Percentiles rank a stretch among this genome's conserved stretches.
These are phyloP conservation scores for Lycophotia porphyrea DNA, from an alignment of 2,888 invertebrate genomes.

Conservation along the genomic window DNA sequence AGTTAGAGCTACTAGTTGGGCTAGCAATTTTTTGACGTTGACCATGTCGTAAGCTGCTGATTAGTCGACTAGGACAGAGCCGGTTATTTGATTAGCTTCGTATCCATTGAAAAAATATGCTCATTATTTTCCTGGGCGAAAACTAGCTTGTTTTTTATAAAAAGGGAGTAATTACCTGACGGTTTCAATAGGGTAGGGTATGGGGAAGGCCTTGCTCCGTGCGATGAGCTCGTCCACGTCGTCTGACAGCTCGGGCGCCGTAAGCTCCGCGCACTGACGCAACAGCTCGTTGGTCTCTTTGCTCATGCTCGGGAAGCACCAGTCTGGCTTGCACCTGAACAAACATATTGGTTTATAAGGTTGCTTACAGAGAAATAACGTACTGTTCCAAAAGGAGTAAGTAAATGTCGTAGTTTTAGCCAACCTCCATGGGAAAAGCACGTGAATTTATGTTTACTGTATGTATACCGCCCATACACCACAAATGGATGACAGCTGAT, in stretches of 20 bases:
- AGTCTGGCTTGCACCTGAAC: conserved; percentile 86
- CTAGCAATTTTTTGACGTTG: not conserved
- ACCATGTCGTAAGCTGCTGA: not conserved
- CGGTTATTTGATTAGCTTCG: not conserved
- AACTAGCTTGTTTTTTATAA: not conserved
- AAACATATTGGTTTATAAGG: not conserved
- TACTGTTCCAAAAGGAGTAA: not conserved
- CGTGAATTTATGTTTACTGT: not conserved
- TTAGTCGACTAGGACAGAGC: not conserved
- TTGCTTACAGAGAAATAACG: not conserved
- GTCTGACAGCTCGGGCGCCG: conserved; percentile 68
- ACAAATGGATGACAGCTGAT: not conserved
- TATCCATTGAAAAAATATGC: not conserved
- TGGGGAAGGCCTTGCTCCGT: conserved; percentile 79
- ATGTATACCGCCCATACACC: not conserved
- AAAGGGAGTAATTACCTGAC: conserved; percentile 72
- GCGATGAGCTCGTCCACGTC: conserved; percentile 78
- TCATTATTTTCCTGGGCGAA: not conserved
- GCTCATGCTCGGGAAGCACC: conserved; percentile 86
- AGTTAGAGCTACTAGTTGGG: not conserved
- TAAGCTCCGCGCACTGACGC: conserved; percentile 78
- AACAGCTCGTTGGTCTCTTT: conserved; percentile 85
- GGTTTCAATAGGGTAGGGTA: conserved; percentile 80
- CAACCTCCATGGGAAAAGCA: not conserved
- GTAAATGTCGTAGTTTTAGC: not conserved